Conservation (phyloP, 2,888 invertebrate genomes). For the Hyles lineata region DNA sequence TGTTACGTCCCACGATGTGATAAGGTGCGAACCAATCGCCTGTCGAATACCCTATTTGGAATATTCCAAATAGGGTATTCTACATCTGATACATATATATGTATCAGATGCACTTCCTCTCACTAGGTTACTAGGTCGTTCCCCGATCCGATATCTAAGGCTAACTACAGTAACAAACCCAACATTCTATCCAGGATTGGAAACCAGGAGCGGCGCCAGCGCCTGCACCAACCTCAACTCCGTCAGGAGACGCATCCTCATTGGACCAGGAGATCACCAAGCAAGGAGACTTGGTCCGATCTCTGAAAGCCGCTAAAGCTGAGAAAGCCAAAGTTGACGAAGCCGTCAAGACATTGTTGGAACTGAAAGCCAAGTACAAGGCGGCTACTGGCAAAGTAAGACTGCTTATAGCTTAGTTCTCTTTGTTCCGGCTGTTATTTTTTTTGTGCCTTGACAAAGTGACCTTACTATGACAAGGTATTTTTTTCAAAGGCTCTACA, state of each 20-base stretch:
- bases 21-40: too few relatives aligned
- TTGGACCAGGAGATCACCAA: slow-evolving; percentile 65
- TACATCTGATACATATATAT: too few relatives aligned
- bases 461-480: too few relatives aligned
- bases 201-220: slow-evolving; percentile 51
- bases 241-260: slow-evolving; percentile 41
- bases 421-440: too few relatives aligned
- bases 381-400: slow-evolving; percentile 60
- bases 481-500: too few relatives aligned
- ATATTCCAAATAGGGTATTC: too few relatives aligned
- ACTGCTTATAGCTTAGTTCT: neutral
- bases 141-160: too few relatives aligned
- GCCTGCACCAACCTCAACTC: slow-evolving; percentile 35
- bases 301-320: slow-evolving; percentile 88
- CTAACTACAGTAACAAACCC: neutral
- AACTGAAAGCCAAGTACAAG: slow-evolving; percentile 90
- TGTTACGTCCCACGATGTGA: too few relatives aligned
- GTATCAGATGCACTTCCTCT: too few relatives aligned
- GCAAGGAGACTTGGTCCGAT: slow-evolving; percentile 88
- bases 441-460: too few relatives aligned
- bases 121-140: neutral
- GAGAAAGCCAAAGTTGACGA: slow-evolving; percentile 79
- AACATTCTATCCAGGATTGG: slow-evolving; percentile 51
- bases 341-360: slow-evolving; percentile 83
- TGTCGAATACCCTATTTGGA: too few relatives aligned